Evolutionary conservation across 2,888 invertebrate genomes (phyloP), one percentile per base, ranked within the genome.

Genomic region (Melieria picta): DNA sequence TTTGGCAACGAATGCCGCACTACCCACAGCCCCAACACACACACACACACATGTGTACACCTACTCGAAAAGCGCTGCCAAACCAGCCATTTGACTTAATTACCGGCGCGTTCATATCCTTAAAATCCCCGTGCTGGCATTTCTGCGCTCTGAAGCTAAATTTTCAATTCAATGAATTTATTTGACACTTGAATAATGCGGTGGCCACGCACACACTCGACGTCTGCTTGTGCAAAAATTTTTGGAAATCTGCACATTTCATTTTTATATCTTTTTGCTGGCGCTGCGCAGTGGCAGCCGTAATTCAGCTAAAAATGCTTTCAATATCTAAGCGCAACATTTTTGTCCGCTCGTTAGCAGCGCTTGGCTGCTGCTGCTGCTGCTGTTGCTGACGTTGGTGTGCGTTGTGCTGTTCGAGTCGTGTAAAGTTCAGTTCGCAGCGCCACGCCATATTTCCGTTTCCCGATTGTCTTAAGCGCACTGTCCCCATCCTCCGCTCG

Each of bases 101-200:
- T 83, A 84, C 81, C 78, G 77, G 80, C 77, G 75, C 72, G 60
- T 16, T 58, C 42, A 50, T n/a, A 30, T 30, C 30, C 30, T 30
- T 30, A 30, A 30, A 30, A 30, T 30, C 30, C 30, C 30, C 30
- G 30, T 30, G 30, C 30, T 30, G 30, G 30, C 48, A 30, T 71
- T 65, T 64, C 47, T 57, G 55, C 47, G 57, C 66, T 58, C 61
- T 11, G 56, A 55, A 58, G 56, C 55, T 10, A 58, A 75, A 75
- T 68, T 62, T 68, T 72, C 75, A 80, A 77, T 78, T 77, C 77
- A 80, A 83, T 81, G 83, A 83, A 83, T 83, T 83, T 84, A 83
- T 83, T 83, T 83, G 84, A 83, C 83, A 83, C 81, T 83, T 80
- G 80, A 80, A 83, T 78, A 83, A 83, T 83, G 83, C 78, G 83